phyloP scores from a whole-genome alignment of 2,113 vertebrate genomes.

The Amblyornis subalaris region DNA sequence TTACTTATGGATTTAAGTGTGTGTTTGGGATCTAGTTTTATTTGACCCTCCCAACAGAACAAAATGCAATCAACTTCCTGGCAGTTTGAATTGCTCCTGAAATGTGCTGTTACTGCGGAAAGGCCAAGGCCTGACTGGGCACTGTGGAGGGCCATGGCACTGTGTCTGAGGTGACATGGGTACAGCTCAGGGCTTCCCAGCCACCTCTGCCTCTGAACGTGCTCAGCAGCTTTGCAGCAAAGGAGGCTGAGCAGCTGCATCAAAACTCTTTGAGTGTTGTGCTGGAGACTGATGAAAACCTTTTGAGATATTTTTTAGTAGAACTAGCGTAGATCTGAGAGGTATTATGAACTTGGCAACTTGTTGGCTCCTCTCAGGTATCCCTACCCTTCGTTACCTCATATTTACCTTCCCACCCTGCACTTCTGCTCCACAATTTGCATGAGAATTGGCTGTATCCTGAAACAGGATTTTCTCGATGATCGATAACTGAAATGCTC shows the following conservation, averaged over 20 bases:
- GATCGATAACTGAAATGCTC: background rate
- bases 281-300: background rate
- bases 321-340: background rate
- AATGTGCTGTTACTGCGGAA: fast-evolving
- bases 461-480: background rate
- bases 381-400: background rate
- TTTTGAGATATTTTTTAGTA: background rate
- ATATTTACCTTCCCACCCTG: background rate
- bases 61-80: background rate
- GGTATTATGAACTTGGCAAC: fast-evolving
- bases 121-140: background rate
- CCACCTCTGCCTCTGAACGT: background rate
- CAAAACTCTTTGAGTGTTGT: background rate
- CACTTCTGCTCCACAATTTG: background rate
- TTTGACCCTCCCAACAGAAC: background rate
- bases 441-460: background rate
- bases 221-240: background rate
- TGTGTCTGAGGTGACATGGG: fast-evolving
- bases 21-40: background rate
- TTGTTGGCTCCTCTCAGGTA: background rate
- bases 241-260: background rate
- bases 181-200: background rate
- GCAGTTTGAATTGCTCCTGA: background rate
- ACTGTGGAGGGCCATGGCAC: fast-evolving
- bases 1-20: constrained; percentile 28